Conservation (phyloP, 1,140 invertebrate genomes). For the Bathynomus jamesi region DNA sequence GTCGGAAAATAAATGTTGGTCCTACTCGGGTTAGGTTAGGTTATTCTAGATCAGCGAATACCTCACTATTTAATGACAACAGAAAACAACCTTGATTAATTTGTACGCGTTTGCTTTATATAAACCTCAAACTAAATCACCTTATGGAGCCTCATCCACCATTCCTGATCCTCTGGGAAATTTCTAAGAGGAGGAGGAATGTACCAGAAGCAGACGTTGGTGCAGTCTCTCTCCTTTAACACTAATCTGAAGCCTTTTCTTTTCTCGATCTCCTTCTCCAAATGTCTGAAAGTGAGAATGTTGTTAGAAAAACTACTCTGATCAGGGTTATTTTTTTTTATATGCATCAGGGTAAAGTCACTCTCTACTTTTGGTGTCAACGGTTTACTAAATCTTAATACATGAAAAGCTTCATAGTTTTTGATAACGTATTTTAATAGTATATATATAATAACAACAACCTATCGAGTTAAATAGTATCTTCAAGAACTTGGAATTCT, state of each 20-base stretch:
- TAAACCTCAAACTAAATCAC: conserved; percentile 49
- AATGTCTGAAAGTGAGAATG: conserved; percentile 22
- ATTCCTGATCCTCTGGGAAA: conserved; percentile 52
- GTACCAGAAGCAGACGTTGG: conserved; percentile 90
- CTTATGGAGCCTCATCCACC: conserved; percentile 64
- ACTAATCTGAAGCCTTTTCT: conserved; percentile 39
- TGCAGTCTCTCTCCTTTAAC: conserved; percentile 54
- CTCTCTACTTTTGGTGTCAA: background rate
- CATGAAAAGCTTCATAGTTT: background rate
- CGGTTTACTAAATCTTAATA: background rate
- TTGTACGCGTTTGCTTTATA: conserved; percentile 64
- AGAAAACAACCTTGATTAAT: conserved; percentile 76
- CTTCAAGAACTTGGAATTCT: background rate
- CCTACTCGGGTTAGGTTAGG: too few species aligned
- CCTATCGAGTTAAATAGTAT: background rate
- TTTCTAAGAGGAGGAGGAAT: conserved; percentile 63
- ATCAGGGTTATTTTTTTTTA: background rate
- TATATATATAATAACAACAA: background rate
- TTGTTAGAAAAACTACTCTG: too few species aligned
- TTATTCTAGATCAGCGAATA: too few species aligned
- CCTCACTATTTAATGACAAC: too few species aligned
- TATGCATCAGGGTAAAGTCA: conserved; percentile 8
- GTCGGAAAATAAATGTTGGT: too few species aligned
- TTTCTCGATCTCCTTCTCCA: conserved; percentile 25
- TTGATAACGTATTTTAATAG: background rate